Percentiles rank a stretch among this genome's conserved stretches.
Evolutionary conservation across 2,888 invertebrate genomes (phyloP).

Genomic region (Diplazon laetatorius): DNA sequence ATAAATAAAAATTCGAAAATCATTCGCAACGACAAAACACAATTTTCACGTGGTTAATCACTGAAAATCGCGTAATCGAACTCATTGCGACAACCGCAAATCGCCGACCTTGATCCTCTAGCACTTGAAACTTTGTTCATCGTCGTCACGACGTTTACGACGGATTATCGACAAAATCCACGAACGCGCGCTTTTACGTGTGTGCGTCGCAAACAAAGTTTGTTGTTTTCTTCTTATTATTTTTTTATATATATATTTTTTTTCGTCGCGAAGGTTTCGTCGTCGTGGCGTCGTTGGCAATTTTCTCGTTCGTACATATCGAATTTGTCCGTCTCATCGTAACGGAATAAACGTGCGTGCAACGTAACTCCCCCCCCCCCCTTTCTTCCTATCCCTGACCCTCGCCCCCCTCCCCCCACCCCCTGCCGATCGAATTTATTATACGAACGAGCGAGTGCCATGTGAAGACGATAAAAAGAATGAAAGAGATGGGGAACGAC

Average conservation of each 20-base stretch:
- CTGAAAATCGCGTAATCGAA: not conserved
- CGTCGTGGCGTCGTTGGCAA: conserved; percentile 19
- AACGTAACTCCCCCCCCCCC: too few species aligned
- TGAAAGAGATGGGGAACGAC: too few species aligned
- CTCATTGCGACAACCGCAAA: conserved; percentile 14
- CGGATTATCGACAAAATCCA: not conserved
- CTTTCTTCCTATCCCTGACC: too few species aligned
- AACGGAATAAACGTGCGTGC: conserved; percentile 28
- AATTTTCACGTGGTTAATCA: too few species aligned
- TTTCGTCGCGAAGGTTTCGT: too few species aligned
- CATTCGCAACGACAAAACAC: too few species aligned
- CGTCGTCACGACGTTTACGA: conserved; percentile 16
- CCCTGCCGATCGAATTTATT: too few species aligned
- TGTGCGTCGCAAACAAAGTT: not conserved
- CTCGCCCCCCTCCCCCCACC: too few species aligned
- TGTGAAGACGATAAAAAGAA: conserved; percentile 54
- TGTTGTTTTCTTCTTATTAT: too few species aligned
- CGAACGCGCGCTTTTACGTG: too few species aligned
- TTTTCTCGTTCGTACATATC: conserved; percentile 44
- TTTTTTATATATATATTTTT: too few species aligned
- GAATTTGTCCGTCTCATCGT: conserved; percentile 38
- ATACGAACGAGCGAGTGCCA: conserved; percentile 59
- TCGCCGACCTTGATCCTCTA: conserved; percentile 33
- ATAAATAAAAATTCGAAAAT: too few species aligned
- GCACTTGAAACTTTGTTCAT: conserved; percentile 37